Evolutionary conservation across 2,888 invertebrate genomes (phyloP).

Genomic region (Euproctis similis): DNA sequence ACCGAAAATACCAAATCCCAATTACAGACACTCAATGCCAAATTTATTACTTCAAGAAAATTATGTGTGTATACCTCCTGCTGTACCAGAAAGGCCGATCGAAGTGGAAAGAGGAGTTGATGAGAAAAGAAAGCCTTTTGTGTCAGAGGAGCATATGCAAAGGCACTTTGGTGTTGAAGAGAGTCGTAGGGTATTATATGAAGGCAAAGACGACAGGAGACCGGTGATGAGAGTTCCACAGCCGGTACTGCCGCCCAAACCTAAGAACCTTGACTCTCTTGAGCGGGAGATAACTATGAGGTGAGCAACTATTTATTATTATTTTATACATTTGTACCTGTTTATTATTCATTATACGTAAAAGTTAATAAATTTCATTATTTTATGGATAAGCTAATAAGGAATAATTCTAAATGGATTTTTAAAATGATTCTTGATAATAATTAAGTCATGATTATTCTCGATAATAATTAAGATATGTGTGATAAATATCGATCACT

Average conservation of each 20-base stretch:
- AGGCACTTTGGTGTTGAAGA: conserved; percentile 67
- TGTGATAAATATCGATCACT: no score
- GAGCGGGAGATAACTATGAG: conserved; percentile 71
- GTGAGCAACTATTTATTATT: no score
- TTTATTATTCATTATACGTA: no score
- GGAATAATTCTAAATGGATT: no score
- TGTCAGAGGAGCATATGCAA: conserved; percentile 65
- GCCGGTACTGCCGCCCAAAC: conserved; percentile 57
- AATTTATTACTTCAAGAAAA: conserved; percentile 58
- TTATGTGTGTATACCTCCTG: conserved; percentile 33
- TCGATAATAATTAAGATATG: no score
- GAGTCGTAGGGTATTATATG: conserved; percentile 54
- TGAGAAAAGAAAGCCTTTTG: conserved; percentile 60
- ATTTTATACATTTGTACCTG: no score
- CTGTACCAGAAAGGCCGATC: conserved; percentile 25
- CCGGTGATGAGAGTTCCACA: conserved; percentile 23
- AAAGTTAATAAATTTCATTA: no score
- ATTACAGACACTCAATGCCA: conserved; percentile 69
- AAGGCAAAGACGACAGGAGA: conserved; percentile 40
- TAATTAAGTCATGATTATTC: no score
- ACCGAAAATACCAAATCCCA: conserved; percentile 32
- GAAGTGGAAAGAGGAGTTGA: conserved; percentile 39
- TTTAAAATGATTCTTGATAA: no score
- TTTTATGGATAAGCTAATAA: no score
- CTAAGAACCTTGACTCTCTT: conserved; percentile 56